Percentiles rank a stretch among this genome's conserved stretches.
Evolutionary conservation across 35 echinoderm and acorn worm species (phyloP).

Genomic region (Amphiura filiformis): DNA sequence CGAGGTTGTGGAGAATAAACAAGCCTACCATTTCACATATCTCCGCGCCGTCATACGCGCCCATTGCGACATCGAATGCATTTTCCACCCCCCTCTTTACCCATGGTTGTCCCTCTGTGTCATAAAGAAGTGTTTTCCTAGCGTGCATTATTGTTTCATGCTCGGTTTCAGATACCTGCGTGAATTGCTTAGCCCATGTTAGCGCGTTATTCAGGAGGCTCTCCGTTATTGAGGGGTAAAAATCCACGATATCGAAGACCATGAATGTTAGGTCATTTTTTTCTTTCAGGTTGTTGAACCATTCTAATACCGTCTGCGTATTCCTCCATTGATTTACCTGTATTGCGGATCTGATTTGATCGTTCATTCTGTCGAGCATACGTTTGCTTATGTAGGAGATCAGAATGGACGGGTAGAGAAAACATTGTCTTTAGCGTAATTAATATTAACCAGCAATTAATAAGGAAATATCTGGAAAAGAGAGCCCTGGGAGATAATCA

Average conservation of each 20-base stretch:
- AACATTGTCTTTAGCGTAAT: background rate
- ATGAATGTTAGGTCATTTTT: constrained; percentile 27
- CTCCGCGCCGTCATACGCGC: constrained; percentile 32
- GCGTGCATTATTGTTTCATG: constrained; percentile 41
- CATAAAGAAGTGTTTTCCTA: constrained; percentile 40
- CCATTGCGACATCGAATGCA: constrained; percentile 38
- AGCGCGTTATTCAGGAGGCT: constrained; percentile 20
- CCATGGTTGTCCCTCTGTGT: constrained; percentile 6
- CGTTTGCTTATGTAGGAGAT: constrained; percentile 29
- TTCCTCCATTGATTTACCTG: constrained; percentile 48
- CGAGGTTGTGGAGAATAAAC: background rate
- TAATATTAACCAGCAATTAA: too few species aligned
- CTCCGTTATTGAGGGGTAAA: constrained; percentile 38
- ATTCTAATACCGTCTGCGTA: constrained; percentile 19
- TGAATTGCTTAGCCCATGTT: constrained; percentile 38
- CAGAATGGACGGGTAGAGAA: too few species aligned
- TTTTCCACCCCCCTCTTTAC: constrained; percentile 15
- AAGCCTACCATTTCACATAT: constrained; percentile 50
- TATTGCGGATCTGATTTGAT: background rate
- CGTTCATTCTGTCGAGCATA: constrained; percentile 32
- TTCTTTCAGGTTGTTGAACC: constrained; percentile 3
- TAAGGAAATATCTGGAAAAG: too few species aligned
- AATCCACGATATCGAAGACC: constrained; percentile 49
- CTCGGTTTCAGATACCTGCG: background rate
- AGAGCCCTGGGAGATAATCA: too few species aligned